A percentile compares a stretch with the other conserved stretches of the same genome.
Evolutionary conservation across 2,113 vertebrate species (phyloP).

Genomic region (Perca schrenkii): DNA sequence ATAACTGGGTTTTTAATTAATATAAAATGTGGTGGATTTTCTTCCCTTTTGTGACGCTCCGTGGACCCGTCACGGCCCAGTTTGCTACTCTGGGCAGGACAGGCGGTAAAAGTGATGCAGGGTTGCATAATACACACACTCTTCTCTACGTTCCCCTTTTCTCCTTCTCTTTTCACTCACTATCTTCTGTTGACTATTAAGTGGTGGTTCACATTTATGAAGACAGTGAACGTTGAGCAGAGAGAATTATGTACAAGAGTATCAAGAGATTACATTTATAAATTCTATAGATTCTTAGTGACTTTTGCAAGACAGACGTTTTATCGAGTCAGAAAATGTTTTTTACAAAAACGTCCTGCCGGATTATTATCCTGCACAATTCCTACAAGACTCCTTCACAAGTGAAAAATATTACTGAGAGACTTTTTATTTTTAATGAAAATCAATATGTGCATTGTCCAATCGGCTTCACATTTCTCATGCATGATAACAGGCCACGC

Average conservation of each 20-base stretch:
- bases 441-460: too few species aligned
- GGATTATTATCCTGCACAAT: background rate
- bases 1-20: conserved; percentile 90
- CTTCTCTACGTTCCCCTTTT: background rate
- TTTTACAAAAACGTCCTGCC: background rate
- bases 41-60: background rate
- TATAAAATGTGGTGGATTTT: conserved; percentile 75
- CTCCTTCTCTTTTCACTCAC: too few species aligned
- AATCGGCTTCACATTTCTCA: too few species aligned
- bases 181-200: too few species aligned
- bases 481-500: too few species aligned
- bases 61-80: background rate
- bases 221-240: background rate
- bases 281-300: background rate
- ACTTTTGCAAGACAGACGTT: background rate
- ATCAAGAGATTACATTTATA: background rate
- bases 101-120: background rate
- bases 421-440: background rate
- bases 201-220: background rate
- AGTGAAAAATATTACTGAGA: background rate
- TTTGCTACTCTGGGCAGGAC: background rate
- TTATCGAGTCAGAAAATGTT: background rate
- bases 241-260: background rate
- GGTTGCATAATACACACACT: background rate
- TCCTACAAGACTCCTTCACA: background rate